Conservation (phyloP, 2,888 invertebrate genomes). For the Ophioninae sp. region DNA sequence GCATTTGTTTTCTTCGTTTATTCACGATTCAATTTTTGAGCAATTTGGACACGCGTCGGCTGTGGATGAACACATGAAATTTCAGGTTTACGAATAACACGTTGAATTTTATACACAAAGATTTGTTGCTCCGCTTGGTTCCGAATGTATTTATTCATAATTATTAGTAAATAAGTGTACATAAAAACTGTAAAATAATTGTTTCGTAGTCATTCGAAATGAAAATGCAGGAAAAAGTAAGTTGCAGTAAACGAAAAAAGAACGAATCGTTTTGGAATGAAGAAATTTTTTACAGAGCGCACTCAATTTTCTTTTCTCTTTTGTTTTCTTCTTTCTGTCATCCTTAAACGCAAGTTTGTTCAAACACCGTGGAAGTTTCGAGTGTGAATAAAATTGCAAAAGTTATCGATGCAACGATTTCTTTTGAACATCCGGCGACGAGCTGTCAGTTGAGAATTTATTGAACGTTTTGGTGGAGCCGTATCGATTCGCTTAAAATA, state of each 20-base stretch:
- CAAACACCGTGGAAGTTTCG: constrained; percentile 67
- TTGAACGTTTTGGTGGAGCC: constrained; percentile 45
- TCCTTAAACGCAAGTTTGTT: constrained; percentile 42
- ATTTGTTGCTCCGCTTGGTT: constrained; percentile 42
- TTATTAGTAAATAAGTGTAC: constrained; percentile 72
- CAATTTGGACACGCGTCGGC: constrained; percentile 9
- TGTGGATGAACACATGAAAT: constrained; percentile 11
- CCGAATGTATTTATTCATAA: constrained; percentile 73
- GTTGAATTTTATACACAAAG: neutral
- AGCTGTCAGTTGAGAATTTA: constrained; percentile 13
- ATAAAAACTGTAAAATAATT: constrained; percentile 74
- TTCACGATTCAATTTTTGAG: neutral
- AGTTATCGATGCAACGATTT: constrained; percentile 34
- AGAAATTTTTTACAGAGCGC: constrained; percentile 68
- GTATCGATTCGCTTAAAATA: constrained; percentile 67
- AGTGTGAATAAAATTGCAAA: constrained; percentile 56
- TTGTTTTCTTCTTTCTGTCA: constrained; percentile 23
- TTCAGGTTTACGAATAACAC: neutral
- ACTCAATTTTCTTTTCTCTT: constrained; percentile 5
- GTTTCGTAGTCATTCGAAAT: constrained; percentile 67
- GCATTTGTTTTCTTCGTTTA: constrained; percentile 9
- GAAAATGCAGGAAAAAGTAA: constrained; percentile 29
- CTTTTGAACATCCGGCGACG: constrained; percentile 30
- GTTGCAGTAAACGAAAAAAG: constrained; percentile 32
- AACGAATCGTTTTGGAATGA: constrained; percentile 55